Evolutionary conservation across 2,888 invertebrate species (phyloP), one percentile per base, ranked within the genome.

Genomic region (Eupsilia transversa): DNA sequence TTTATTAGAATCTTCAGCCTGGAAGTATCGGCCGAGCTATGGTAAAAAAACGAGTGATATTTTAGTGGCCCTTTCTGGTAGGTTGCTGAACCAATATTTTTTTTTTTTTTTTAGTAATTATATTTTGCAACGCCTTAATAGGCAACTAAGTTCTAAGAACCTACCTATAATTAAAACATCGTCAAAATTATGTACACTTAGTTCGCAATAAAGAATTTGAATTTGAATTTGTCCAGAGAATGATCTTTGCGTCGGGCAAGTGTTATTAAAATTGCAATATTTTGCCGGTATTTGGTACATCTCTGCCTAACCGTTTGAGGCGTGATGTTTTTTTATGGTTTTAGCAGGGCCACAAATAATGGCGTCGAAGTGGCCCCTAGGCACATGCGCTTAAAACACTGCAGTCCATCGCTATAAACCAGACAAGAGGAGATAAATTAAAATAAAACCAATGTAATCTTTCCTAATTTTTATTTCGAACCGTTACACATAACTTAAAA

Each of bases 381-480:
- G 4, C 20, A 63, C 6, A 43, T 4, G 43, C 9, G 14, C 9
- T 23, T 46, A 23, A 23, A 46, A 46, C 9, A 46, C 23, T 64
- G 30, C 30, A 17, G 30, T 17, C 9, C 38, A 12, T 3, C 4
- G 41, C 2, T 14, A 43, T n/a, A 14, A 10, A 38, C 30, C 20
- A 71, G n/a, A 27, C 41, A 33, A 43, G 10, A 20, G 12, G 27
- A 23, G 14, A 46, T 30, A 30, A 33, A 23, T 70, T 12, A 72
- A 72, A 74, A 71, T 87, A 89, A 84, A 85, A 81, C 82, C 77
- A 74, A 83, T 6, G 12, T 46, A 82, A 80, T 85, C 87, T 89
- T 90, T 92, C 90, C 91, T 94, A 93, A 89, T 89, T 88, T 94
- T 93, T 94, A 94, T 94, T 94, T 92, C 92, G 93, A 94, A 93